Conservation (phyloP, 2,888 invertebrate species). For the Clanis bilineata region DNA sequence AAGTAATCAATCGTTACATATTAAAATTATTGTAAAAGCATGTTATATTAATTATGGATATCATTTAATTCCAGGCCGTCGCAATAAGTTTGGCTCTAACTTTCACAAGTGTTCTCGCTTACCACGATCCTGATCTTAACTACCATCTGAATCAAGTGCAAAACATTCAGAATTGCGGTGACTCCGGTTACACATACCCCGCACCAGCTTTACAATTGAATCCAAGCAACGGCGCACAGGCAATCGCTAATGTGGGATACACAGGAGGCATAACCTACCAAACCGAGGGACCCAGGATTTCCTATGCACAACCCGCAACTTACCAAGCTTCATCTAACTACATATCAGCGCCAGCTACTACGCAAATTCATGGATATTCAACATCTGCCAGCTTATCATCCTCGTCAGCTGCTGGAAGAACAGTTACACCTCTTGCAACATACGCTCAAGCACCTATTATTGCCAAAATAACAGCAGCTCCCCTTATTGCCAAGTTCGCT, state of each 20-base stretch:
- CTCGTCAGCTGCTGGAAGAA: conserved; percentile 49
- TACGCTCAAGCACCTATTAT: conserved; percentile 80
- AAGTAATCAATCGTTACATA: too few relatives aligned
- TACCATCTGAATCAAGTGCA: conserved; percentile 72
- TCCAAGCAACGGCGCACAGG: conserved; percentile 43
- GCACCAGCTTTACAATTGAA: conserved; percentile 80
- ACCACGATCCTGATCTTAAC: conserved; percentile 76
- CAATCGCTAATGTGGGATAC: conserved; percentile 35
- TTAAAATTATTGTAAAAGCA: not conserved
- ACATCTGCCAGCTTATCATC: conserved; percentile 79
- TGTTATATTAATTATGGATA: not conserved
- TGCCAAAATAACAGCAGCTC: conserved; percentile 73
- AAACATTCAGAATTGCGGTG: conserved; percentile 55
- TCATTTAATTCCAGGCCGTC: conserved; percentile 57
- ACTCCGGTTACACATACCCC: conserved; percentile 80
- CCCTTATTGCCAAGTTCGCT: conserved; percentile 66
- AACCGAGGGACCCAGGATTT: conserved; percentile 50
- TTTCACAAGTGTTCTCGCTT: conserved; percentile 55
- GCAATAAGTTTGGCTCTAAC: conserved; percentile 44
- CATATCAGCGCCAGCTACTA: conserved; percentile 46
- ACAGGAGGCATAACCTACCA: conserved; percentile 50
- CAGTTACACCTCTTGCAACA: conserved; percentile 65
- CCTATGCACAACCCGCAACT: conserved; percentile 56
- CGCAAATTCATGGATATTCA: conserved; percentile 79
- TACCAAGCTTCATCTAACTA: conserved; percentile 50